Conservation (phyloP, 2,797 vertebrate species). For the Kryptopterus vitreolus region DNA sequence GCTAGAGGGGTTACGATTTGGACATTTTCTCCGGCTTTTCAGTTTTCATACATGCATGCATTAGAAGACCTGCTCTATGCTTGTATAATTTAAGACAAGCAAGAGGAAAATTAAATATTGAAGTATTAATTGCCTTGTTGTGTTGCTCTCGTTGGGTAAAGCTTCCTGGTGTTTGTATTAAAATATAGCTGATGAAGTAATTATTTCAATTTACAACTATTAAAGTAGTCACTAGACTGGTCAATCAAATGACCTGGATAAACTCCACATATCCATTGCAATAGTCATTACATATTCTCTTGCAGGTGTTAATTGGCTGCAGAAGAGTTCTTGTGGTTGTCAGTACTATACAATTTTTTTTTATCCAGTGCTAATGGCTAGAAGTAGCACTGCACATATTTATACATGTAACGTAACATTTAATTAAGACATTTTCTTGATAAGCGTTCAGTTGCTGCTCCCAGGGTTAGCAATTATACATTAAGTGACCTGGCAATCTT, state of each 20-base stretch:
- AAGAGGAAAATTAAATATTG: slow-evolving; percentile 40
- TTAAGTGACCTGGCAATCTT: neutral
- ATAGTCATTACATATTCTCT: slow-evolving; percentile 67
- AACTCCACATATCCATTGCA: slow-evolving; percentile 2
- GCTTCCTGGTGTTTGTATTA: slow-evolving; percentile 12
- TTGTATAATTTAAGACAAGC: slow-evolving; percentile 38
- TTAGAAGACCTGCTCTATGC: slow-evolving; percentile 22
- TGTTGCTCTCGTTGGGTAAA: slow-evolving; percentile 34
- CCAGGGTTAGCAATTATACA: neutral
- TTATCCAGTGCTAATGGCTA: neutral
- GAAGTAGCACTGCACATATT: neutral
- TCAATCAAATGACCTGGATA: slow-evolving; percentile 21
- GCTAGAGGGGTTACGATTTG: slow-evolving; percentile 8
- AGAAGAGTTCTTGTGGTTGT: slow-evolving; percentile 58
- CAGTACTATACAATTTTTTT: slow-evolving; percentile 42
- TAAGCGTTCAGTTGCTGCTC: neutral
- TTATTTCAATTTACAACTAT: too few species aligned
- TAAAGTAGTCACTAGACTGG: neutral
- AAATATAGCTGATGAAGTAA: too few species aligned
- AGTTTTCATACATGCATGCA: neutral
- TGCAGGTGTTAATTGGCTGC: slow-evolving; percentile 51
- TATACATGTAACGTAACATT: neutral
- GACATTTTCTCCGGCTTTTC: neutral
- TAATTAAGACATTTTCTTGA: neutral
- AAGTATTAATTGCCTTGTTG: slow-evolving; percentile 44